Evolutionary conservation across 1,140 invertebrate genomes (phyloP).

Genomic region (Trichogramma pretiosum): DNA sequence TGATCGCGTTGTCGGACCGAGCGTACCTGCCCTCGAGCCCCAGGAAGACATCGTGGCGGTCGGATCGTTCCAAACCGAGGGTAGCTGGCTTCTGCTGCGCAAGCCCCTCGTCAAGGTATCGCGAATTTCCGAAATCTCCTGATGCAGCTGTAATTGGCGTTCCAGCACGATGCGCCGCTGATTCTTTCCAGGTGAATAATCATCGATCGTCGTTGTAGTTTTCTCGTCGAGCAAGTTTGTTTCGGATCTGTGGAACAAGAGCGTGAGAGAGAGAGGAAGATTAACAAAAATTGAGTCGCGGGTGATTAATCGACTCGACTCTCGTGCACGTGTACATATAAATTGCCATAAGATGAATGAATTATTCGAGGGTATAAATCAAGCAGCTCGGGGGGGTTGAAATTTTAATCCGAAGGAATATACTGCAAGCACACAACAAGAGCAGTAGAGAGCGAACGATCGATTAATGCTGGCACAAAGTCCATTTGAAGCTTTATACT

Average conservation of each 20-base stretch:
- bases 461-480: too few relatives aligned
- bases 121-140: slow-evolving; percentile 31
- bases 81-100: slow-evolving; percentile 21
- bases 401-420: slow-evolving; percentile 9
- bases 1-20: slow-evolving; percentile 22
- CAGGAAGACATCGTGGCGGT: slow-evolving; percentile 26
- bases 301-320: too few relatives aligned
- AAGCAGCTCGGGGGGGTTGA: too few relatives aligned
- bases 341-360: too few relatives aligned
- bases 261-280: too few relatives aligned
- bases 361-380: slow-evolving; percentile 11
- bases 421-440: slow-evolving; percentile 3
- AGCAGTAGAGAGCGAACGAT: background rate
- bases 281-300: too few relatives aligned
- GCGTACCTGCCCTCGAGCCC: slow-evolving; percentile 22
- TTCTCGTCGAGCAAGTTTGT: slow-evolving; percentile 22
- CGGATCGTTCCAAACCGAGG: slow-evolving; percentile 27
- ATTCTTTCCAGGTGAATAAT: slow-evolving; percentile 16
- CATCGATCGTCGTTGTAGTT: too few relatives aligned
- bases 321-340: too few relatives aligned
- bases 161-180: slow-evolving; percentile 27
- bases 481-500: too few relatives aligned
- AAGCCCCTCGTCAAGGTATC: slow-evolving; percentile 29
- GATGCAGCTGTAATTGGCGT: slow-evolving; percentile 27
- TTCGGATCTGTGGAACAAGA: slow-evolving; percentile 27